Evolutionary conservation across 2,113 vertebrate species (phyloP).

Genomic region (Chaenogobius annularis): DNA sequence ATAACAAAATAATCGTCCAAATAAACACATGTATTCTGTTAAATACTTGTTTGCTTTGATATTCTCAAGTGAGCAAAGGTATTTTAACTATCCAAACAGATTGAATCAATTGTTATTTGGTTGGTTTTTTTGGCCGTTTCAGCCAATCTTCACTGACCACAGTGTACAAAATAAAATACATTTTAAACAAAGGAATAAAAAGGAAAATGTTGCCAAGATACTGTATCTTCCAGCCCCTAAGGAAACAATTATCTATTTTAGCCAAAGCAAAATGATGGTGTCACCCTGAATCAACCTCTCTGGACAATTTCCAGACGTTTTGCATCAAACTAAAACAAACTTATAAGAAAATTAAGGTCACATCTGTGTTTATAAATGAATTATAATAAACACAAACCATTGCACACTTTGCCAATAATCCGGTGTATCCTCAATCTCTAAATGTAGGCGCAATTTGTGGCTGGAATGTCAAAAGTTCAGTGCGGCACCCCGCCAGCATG

Average conservation of each 20-base stretch:
- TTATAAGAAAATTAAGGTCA: neutral
- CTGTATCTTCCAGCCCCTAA: neutral
- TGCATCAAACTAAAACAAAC: conserved; percentile 1
- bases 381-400: neutral
- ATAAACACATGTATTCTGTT: too few relatives aligned
- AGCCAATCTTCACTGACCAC: neutral
- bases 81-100: neutral
- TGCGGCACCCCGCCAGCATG: conserved; percentile 58
- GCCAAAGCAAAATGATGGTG: neutral
- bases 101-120: neutral
- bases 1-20: neutral
- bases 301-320: neutral
- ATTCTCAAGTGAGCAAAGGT: neutral
- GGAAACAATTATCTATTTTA: conserved; percentile 12
- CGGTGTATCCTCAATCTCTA: conserved; percentile 12
- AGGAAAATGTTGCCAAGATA: neutral
- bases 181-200: neutral
- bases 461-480: conserved; percentile 74
- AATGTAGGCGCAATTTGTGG: conserved; percentile 30
- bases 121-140: neutral
- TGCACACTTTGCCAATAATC: neutral
- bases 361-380: neutral
- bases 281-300: neutral
- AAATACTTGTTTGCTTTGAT: too few relatives aligned
- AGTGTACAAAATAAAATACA: neutral